Percentiles rank a stretch among this genome's conserved stretches.
Conservation (phyloP, 2,113 vertebrate genomes). For the Hystrix cristata region DNA sequence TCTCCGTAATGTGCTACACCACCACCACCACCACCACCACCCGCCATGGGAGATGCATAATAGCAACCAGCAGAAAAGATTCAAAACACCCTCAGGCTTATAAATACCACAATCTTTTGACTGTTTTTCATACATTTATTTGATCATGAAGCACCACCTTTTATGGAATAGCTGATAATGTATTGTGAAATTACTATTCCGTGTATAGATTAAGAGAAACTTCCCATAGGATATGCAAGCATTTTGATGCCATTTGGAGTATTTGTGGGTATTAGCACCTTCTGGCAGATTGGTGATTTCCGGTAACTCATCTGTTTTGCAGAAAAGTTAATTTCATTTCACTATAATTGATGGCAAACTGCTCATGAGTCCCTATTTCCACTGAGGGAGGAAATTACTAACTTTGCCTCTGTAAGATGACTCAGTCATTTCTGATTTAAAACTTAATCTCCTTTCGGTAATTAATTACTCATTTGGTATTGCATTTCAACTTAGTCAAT, state of each 20-base stretch:
- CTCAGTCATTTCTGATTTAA: slow-evolving; percentile 60
- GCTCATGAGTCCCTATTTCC: background rate
- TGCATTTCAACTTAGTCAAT: slow-evolving; percentile 39
- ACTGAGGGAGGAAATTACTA: slow-evolving; percentile 14
- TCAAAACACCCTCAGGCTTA: slow-evolving; percentile 44
- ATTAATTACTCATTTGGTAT: slow-evolving; percentile 62
- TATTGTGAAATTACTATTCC: background rate
- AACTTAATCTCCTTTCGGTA: slow-evolving; percentile 59
- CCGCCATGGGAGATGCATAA: background rate
- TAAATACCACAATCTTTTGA: slow-evolving; percentile 32
- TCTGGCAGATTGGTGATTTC: slow-evolving; percentile 30
- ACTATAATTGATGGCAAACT: slow-evolving; percentile 18
- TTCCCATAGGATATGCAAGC: background rate
- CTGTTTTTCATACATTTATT: slow-evolving; percentile 46
- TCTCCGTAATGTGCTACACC: slow-evolving; percentile 30
- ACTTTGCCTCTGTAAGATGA: slow-evolving; percentile 15
- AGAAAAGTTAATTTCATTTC: slow-evolving; percentile 50
- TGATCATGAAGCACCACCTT: background rate
- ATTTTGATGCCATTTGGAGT: slow-evolving; percentile 29
- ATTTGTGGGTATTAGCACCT: slow-evolving; percentile 32
- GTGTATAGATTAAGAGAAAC: background rate
- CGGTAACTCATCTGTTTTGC: background rate
- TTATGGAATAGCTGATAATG: background rate
- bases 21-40: too few relatives aligned
- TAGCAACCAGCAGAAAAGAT: background rate